These are phyloP conservation scores for Hyalella azteca DNA, from an alignment of 2,888 invertebrate genomes.

Conservation along the genomic window DNA sequence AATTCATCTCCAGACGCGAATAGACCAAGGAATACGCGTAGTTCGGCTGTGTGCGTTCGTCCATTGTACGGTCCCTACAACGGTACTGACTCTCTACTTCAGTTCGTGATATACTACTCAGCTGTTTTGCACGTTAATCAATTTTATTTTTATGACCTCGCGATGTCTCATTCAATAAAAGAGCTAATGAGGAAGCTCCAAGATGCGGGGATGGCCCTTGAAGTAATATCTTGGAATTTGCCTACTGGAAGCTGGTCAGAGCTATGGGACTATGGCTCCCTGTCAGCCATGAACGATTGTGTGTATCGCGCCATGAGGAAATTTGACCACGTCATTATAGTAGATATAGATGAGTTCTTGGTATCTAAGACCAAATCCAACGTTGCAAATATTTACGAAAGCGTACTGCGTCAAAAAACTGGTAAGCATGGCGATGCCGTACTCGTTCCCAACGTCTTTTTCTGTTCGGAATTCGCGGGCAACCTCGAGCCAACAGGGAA, in stretches of 20 bases:
- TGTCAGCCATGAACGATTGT: constrained; percentile 49
- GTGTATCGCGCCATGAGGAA: constrained; percentile 41
- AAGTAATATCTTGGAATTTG: constrained; percentile 47
- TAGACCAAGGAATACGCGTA: background rate
- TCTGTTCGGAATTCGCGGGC: constrained; percentile 59
- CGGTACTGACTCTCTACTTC: constrained; percentile 57
- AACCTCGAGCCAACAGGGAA: background rate
- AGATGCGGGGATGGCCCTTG: constrained; percentile 17
- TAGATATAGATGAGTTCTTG: constrained; percentile 53
- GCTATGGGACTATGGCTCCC: constrained; percentile 50
- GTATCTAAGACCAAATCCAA: constrained; percentile 30
- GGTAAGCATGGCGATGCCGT: constrained; percentile 43
- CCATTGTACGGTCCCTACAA: constrained; percentile 60
- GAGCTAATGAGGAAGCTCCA: background rate
- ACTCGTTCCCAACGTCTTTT: constrained; percentile 60
- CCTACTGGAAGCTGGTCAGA: constrained; percentile 41
- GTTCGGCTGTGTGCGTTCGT: constrained; percentile 60
- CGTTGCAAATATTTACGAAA: constrained; percentile 38
- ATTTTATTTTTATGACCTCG: constrained; percentile 52
- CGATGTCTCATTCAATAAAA: constrained; percentile 10
- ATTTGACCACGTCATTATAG: constrained; percentile 40
- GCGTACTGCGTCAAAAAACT: constrained; percentile 32
- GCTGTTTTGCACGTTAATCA: constrained; percentile 46
- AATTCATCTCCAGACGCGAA: background rate
- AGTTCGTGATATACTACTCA: constrained; percentile 61